phyloP scores from a whole-genome alignment of 1,140 invertebrate species.

The Drosophila seguyi region DNA sequence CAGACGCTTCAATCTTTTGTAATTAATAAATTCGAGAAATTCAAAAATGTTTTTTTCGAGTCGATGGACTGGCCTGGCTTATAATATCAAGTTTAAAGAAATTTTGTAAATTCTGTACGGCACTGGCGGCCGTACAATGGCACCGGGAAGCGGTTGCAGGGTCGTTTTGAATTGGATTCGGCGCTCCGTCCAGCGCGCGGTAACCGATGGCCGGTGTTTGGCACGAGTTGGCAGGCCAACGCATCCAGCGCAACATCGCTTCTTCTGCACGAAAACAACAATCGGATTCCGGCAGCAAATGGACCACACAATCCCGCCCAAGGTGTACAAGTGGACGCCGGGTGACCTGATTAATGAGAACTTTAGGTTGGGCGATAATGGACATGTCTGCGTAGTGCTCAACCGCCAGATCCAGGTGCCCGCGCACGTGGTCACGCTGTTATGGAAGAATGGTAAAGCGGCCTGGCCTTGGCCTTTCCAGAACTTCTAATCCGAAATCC shows the following conservation, averaged over 20 bases:
- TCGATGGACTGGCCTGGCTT: slow-evolving; percentile 25
- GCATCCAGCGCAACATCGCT: slow-evolving; percentile 32
- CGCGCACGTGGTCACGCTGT: slow-evolving; percentile 78
- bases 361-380: slow-evolving; percentile 59
- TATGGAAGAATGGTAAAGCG: slow-evolving; percentile 87
- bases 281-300: slow-evolving; percentile 75
- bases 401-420: slow-evolving; percentile 86
- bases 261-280: slow-evolving; percentile 71
- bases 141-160: slow-evolving; percentile 35
- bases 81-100: slow-evolving; percentile 42
- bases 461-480: slow-evolving; percentile 12
- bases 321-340: slow-evolving; percentile 67
- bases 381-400: slow-evolving; percentile 86
- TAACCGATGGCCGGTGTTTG: slow-evolving; percentile 4
- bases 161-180: slow-evolving; percentile 56
- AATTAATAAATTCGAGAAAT: neutral
- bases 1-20: neutral
- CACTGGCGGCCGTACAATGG: slow-evolving; percentile 59
- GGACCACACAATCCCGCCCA: slow-evolving; percentile 70
- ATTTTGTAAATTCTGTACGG: slow-evolving; percentile 36
- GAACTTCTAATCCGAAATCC: neutral
- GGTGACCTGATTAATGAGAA: slow-evolving; percentile 64
- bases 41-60: slow-evolving; percentile 1
- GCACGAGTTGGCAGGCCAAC: slow-evolving; percentile 34
- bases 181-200: slow-evolving; percentile 17